These are phyloP conservation scores for Argyrosomus japonicus DNA, from an alignment of 2,113 vertebrate genomes.

Conservation along the genomic window DNA sequence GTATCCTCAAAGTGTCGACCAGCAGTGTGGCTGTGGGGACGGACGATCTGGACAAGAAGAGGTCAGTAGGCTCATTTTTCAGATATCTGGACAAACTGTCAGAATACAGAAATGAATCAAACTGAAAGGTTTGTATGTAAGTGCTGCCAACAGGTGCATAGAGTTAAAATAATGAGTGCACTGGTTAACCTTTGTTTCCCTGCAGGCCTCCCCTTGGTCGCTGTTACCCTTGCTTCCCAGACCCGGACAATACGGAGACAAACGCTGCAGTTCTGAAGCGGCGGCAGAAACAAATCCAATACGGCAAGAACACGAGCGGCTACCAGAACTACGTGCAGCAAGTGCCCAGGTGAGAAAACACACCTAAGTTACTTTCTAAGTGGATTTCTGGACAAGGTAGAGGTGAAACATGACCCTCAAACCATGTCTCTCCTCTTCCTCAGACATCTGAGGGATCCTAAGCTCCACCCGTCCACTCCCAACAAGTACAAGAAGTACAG, in stretches of 20 bases:
- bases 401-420: no score
- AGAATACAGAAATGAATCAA: no score
- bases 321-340: constrained; percentile 89
- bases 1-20: constrained; percentile 85
- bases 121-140: no score
- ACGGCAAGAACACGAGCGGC: constrained; percentile 88
- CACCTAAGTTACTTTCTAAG: no score
- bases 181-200: background rate
- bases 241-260: constrained; percentile 82
- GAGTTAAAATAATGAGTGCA: no score
- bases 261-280: constrained; percentile 85
- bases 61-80: constrained; percentile 33
- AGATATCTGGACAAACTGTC: no score
- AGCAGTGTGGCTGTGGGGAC: constrained; percentile 89
- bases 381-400: no score
- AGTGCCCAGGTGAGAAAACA: constrained; percentile 83
- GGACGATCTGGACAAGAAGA: constrained; percentile 78
- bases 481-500: constrained; percentile 91
- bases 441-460: constrained; percentile 81
- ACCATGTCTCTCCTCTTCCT: background rate
- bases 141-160: no score
- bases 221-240: constrained; percentile 68
- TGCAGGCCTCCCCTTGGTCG: constrained; percentile 59
- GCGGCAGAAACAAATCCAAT: constrained; percentile 90
- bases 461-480: constrained; percentile 89